Conservation (phyloP, 2,113 vertebrate genomes). For the Rhinopithecus roxellana region DNA sequence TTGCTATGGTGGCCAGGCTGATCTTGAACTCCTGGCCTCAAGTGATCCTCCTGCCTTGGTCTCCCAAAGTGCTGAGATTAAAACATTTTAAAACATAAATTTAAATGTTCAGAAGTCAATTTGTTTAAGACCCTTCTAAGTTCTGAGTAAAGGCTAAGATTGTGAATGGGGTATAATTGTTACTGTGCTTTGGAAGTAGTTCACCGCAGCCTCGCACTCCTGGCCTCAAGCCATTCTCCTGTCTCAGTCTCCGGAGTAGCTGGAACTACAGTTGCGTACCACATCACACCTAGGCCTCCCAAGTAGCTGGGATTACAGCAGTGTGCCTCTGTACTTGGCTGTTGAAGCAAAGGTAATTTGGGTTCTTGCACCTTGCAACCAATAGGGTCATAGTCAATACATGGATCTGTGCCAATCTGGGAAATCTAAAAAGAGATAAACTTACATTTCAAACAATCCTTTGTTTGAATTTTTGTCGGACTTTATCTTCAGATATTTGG, state of each 20-base stretch:
- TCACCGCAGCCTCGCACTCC: rapidly evolving
- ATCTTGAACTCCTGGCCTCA: too few species aligned
- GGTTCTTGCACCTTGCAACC: neutral
- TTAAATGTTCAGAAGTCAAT: neutral
- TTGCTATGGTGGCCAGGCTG: too few species aligned
- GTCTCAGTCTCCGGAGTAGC: neutral
- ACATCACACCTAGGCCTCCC: neutral
- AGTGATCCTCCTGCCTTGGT: too few species aligned
- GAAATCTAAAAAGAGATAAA: neutral
- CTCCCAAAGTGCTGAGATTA: neutral
- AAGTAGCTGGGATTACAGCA: neutral
- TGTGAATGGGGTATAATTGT: neutral
- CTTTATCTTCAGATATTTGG: neutral
- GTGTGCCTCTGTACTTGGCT: neutral
- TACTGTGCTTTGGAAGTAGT: neutral
- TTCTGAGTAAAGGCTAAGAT: neutral
- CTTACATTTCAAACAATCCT: neutral
- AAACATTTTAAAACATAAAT: conserved; percentile 5
- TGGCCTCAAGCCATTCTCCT: neutral
- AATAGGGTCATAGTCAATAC: neutral
- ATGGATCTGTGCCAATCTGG: neutral
- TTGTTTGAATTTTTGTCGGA: neutral
- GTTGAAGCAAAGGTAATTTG: neutral
- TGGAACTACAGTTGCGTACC: neutral
- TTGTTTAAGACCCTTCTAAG: neutral